Conservation (phyloP, 2,888 invertebrate species). For the Phaonia tiefii region DNA sequence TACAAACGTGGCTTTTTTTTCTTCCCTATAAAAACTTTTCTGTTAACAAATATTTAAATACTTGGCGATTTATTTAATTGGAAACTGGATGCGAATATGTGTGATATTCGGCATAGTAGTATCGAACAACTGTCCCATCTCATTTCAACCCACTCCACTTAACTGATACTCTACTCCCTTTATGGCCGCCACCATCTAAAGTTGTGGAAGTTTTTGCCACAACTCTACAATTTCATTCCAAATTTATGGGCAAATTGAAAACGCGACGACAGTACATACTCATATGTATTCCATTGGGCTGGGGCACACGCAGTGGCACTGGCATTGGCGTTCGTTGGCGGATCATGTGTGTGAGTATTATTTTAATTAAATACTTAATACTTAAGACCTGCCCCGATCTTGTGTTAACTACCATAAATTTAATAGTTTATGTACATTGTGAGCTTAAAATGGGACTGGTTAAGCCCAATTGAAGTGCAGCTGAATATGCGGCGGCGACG, state of each 20-base stretch:
- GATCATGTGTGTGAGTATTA: conserved; percentile 20
- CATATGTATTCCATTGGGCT: conserved; percentile 17
- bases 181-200: no score
- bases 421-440: conserved; percentile 51
- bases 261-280: conserved; percentile 71
- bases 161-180: no score
- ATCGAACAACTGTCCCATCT: conserved; percentile 12
- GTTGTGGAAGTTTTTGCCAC: not conserved
- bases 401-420: conserved; percentile 58
- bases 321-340: not conserved
- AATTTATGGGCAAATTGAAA: conserved; percentile 73
- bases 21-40: no score
- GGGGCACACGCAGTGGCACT: not conserved
- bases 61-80: conserved; percentile 37
- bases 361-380: conserved; percentile 64
- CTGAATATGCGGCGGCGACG: conserved; percentile 26
- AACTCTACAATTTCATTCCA: conserved; percentile 67
- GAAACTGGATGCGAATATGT: not conserved
- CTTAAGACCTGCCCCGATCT: conserved; percentile 56
- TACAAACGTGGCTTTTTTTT: not conserved
- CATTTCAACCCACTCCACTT: not conserved
- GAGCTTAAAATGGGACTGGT: conserved; percentile 45
- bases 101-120: not conserved
- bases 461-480: conserved; percentile 38
- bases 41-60: conserved; percentile 31